Evolutionary conservation across 1,140 invertebrate species (phyloP).

Genomic region (Stegodyphus dumicola): DNA sequence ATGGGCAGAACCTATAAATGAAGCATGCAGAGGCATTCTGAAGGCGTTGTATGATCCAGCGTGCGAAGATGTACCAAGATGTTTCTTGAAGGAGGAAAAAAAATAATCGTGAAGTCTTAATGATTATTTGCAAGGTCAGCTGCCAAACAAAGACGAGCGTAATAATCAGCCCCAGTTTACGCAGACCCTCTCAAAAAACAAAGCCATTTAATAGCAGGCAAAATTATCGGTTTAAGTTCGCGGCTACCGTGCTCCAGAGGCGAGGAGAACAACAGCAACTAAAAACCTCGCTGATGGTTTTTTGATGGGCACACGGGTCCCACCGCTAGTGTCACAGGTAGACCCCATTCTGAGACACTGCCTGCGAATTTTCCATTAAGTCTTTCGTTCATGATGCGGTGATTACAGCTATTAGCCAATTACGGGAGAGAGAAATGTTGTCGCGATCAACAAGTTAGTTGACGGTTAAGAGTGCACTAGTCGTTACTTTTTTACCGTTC

Average conservation of each 20-base stretch:
- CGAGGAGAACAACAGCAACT: constrained; percentile 8
- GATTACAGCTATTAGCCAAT: constrained; percentile 58
- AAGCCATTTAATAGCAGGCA: constrained; percentile 42
- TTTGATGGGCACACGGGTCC: constrained; percentile 37
- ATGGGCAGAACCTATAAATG: too few species aligned
- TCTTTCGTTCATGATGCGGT: constrained; percentile 40
- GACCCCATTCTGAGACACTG: not conserved
- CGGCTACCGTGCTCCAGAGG: constrained; percentile 32
- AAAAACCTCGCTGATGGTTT: constrained; percentile 34
- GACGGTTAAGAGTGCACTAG: constrained; percentile 15
- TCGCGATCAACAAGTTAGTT: constrained; percentile 53
- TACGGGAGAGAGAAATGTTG: constrained; percentile 22
- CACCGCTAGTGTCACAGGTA: constrained; percentile 18
- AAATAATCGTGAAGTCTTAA: constrained; percentile 18
- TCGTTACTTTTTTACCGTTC: constrained; percentile 23
- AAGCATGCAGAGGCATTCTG: too few species aligned
- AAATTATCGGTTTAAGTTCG: constrained; percentile 53
- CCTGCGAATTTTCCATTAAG: constrained; percentile 46
- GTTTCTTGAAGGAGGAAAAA: too few species aligned
- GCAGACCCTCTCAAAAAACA: constrained; percentile 36
- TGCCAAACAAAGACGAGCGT: constrained; percentile 14
- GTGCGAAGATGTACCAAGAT: too few species aligned
- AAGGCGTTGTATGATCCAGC: too few species aligned
- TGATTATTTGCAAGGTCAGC: constrained; percentile 12
- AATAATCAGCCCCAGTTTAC: constrained; percentile 54